A percentile compares a stretch with the other conserved stretches of the same genome.
Conservation (phyloP, 2,113 vertebrate species). For the Hiodon tergisus region DNA sequence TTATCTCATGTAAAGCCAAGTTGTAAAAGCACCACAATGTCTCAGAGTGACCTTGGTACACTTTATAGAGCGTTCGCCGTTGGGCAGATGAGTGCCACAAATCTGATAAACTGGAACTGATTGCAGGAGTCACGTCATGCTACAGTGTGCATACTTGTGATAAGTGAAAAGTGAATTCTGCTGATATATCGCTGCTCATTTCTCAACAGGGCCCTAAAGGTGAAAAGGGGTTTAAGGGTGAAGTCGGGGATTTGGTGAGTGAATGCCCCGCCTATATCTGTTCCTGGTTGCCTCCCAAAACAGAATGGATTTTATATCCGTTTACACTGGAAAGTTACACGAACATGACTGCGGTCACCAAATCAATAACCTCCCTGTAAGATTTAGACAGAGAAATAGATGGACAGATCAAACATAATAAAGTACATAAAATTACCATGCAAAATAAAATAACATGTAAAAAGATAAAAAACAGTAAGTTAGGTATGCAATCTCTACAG, state of each 20-base stretch:
- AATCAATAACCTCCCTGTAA: not conserved
- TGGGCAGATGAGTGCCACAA: too few relatives aligned
- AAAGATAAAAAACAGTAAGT: too few relatives aligned
- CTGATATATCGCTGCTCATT: not conserved
- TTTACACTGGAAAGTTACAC: not conserved
- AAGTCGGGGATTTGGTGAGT: slow-evolving; percentile 48
- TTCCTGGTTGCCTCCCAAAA: not conserved
- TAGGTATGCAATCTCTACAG: too few relatives aligned
- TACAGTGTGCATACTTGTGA: not conserved
- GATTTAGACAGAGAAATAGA: too few relatives aligned
- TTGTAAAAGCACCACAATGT: too few relatives aligned
- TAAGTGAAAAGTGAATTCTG: not conserved
- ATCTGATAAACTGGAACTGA: not conserved
- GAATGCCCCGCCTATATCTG: not conserved
- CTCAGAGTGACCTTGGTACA: too few relatives aligned
- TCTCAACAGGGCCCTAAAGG: slow-evolving; percentile 48
- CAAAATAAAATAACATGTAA: too few relatives aligned
- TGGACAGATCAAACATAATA: too few relatives aligned
- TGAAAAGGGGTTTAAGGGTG: slow-evolving; percentile 51
- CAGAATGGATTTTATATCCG: not conserved
- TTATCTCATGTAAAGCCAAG: not conserved
- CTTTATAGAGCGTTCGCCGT: too few relatives aligned
- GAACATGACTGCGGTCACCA: too few relatives aligned
- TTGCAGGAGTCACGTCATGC: not conserved
- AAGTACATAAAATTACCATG: too few relatives aligned